Evolutionary conservation across 2,113 vertebrate species (phyloP), one percentile per base, ranked within the genome.

Genomic region (Toxostoma redivivum): DNA sequence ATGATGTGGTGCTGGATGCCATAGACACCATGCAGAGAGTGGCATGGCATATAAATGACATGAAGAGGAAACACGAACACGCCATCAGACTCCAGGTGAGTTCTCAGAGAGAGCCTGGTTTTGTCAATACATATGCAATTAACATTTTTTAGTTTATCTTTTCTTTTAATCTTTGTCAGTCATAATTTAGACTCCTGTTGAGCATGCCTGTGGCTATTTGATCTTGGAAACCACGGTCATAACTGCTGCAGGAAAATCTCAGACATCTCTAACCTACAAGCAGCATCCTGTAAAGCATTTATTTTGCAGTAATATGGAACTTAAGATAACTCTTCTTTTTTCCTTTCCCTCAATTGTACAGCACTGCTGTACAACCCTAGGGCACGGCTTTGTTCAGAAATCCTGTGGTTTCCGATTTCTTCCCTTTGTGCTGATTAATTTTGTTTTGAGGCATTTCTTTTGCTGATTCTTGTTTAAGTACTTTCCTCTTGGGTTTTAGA

Each of bases 21-120:
- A 99, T 99, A 47, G 99, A 99, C 95, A 99, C 99, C 16, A 99
- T 99, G 99, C 99, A 99, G 98, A 98, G 99, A 42, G 99, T 99
- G 47, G 99, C 99, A 35, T 99, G 99, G 99, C 99, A 99, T 97
- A 99, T 99, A 98, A 99, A 99, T 54, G 99, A 99, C 97, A 99
- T 99, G 99, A 99, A 99, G 97, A 98, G 99, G 97, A 99, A 99
- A 47, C 99, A 99, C 3, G 99, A 99, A 92, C 99, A 99, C 0
- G 99, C 99, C 0, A 98, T 99, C 33, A 98, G 99, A 86, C 90
- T 99, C 57, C 99, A 99, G 98, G 99, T 99, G 97, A 91, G 88
- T 94, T 90, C 37, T 13, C 18, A 28, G 51, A 86, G 8, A 47
- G 37, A 19, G 62, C 9, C 48, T 25, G 50, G 1, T 79, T 61